Conservation (phyloP, 2,888 invertebrate genomes). For the Heliconius charithonia region DNA sequence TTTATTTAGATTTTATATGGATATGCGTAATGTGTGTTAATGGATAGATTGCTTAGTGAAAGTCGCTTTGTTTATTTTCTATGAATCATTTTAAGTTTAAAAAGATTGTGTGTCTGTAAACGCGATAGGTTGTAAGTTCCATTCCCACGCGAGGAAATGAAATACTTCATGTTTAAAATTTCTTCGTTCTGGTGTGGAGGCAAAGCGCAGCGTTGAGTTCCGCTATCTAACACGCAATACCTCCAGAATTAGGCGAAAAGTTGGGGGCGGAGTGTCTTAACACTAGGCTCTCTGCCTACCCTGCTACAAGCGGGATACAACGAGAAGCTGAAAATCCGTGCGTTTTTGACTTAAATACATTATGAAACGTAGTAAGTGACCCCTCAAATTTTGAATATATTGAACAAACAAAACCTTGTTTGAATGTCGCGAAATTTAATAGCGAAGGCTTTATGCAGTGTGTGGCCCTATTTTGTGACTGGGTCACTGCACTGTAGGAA, state of each 20-base stretch:
- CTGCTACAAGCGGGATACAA: no score
- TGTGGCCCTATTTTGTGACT: conserved; percentile 75
- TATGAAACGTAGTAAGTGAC: background rate
- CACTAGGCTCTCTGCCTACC: no score
- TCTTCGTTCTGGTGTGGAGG: no score
- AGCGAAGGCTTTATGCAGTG: conserved; percentile 68
- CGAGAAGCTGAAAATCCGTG: background rate
- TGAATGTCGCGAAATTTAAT: conserved; percentile 52
- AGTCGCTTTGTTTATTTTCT: background rate
- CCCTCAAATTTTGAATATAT: conserved; percentile 19
- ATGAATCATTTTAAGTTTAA: background rate
- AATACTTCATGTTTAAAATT: no score
- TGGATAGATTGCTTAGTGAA: conserved; percentile 5
- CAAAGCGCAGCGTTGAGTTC: no score
- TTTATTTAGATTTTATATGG: conserved; percentile 33
- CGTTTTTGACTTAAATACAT: background rate
- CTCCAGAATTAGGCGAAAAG: no score
- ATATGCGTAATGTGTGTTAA: conserved; percentile 28
- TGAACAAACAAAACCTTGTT: conserved; percentile 47
- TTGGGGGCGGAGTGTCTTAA: no score
- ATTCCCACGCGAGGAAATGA: no score
- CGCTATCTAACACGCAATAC: no score
- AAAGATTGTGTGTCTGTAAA: no score
- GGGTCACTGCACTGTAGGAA: conserved; percentile 80
- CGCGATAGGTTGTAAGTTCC: no score